phyloP scores from a whole-genome alignment of 2,888 invertebrate species.

The Hyposoter didymator region DNA sequence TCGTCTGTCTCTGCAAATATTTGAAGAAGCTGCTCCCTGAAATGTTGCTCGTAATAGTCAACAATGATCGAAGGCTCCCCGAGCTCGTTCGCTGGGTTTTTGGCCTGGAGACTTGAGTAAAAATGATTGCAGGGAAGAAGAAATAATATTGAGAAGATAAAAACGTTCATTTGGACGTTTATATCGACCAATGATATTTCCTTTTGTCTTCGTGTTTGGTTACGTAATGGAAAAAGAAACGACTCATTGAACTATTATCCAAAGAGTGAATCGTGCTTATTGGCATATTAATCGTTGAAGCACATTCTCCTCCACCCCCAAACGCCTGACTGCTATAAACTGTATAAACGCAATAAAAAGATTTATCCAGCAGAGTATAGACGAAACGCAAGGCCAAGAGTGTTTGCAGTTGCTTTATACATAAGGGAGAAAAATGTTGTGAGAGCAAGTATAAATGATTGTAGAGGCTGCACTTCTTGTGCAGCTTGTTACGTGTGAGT shows the following conservation, averaged over 20 bases:
- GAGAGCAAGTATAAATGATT: conserved; percentile 68
- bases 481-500: conserved; percentile 65
- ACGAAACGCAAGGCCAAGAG: conserved; percentile 73
- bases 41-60: conserved; percentile 69
- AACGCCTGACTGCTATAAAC: neutral
- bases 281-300: conserved; percentile 76
- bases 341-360: conserved; percentile 5
- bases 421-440: conserved; percentile 36
- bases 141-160: neutral
- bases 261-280: conserved; percentile 60
- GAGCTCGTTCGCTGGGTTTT: neutral
- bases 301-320: neutral
- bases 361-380: conserved; percentile 27
- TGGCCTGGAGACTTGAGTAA: neutral
- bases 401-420: conserved; percentile 74
- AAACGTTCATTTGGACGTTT: neutral
- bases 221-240: neutral
- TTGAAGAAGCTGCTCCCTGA: conserved; percentile 78
- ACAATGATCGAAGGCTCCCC: conserved; percentile 69
- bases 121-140: neutral
- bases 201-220: neutral
- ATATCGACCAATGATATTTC: neutral
- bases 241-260: neutral
- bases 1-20: conserved; percentile 80
- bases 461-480: conserved; percentile 75